Conservation (phyloP, 1,140 invertebrate species). For the Drosophila guanche region DNA sequence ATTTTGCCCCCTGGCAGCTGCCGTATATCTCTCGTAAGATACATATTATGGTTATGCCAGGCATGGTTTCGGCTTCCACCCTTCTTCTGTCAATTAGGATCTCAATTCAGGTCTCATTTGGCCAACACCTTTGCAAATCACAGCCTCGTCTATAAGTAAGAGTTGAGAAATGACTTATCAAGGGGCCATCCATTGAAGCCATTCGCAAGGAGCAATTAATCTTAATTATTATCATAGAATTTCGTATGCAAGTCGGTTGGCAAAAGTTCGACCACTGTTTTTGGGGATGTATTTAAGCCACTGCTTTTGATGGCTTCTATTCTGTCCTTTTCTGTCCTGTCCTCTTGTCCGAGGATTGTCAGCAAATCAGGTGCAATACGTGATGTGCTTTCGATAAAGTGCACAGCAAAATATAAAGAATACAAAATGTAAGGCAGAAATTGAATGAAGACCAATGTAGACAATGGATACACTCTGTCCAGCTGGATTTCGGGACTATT, state of each 20-base stretch:
- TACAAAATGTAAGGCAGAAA: constrained; percentile 8
- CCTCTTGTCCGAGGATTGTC: constrained; percentile 50
- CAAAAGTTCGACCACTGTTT: constrained; percentile 1
- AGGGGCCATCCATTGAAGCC: constrained; percentile 19
- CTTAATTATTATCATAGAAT: constrained; percentile 61
- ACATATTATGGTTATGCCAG: no score
- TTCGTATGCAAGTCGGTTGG: constrained; percentile 38
- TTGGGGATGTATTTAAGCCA: constrained; percentile 22
- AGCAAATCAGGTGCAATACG: constrained; percentile 78
- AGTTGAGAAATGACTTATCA: constrained; percentile 4
- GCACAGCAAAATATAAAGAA: constrained; percentile 56
- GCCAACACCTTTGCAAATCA: no score
- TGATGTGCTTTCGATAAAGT: constrained; percentile 79
- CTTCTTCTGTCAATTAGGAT: no score
- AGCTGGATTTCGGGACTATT: no score
- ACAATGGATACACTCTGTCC: no score
- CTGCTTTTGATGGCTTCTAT: constrained; percentile 31
- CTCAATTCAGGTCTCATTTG: no score
- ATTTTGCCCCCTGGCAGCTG: constrained; percentile 5
- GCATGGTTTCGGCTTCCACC: no score
- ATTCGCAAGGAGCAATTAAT: constrained; percentile 52
- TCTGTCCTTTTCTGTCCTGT: constrained; percentile 26
- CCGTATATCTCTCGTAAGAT: no score
- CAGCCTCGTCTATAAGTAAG: not conserved
- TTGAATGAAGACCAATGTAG: no score